A percentile compares a stretch with the other conserved stretches of the same genome.
Evolutionary conservation across 1,140 invertebrate species (phyloP).

Genomic region (Holcopasites calliopsidis): DNA sequence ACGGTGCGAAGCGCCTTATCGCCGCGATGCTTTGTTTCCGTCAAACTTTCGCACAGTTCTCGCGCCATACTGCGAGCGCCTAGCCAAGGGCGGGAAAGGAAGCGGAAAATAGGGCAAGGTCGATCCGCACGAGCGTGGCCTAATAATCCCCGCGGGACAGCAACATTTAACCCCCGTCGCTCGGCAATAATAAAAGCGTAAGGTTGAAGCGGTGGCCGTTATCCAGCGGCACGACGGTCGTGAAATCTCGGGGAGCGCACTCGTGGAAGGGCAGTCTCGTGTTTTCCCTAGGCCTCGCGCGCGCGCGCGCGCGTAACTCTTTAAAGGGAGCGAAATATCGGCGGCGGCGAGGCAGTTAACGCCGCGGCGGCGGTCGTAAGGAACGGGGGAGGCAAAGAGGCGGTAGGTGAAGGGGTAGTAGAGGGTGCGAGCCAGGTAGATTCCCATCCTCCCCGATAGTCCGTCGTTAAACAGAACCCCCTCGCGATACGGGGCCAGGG

Average conservation of each 20-base stretch:
- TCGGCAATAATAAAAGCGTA: conserved; percentile 29
- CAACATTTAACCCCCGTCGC: background rate
- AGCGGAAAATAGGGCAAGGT: conserved; percentile 22
- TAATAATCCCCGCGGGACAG: conserved; percentile 33
- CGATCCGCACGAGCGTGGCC: background rate
- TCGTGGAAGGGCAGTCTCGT: conserved; percentile 22
- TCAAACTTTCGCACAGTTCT: too few relatives aligned
- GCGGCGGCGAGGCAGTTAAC: conserved; percentile 63
- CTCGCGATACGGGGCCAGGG: conserved; percentile 69
- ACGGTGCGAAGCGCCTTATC: too few relatives aligned
- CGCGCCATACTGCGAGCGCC: too few relatives aligned
- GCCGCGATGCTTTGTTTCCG: too few relatives aligned
- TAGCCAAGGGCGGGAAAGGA: too few relatives aligned
- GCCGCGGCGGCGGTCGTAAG: conserved; percentile 53
- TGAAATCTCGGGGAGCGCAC: conserved; percentile 28
- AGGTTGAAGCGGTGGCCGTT: conserved; percentile 15
- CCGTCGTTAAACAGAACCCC: conserved; percentile 68
- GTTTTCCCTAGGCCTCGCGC: conserved; percentile 9
- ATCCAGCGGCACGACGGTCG: conserved; percentile 18
- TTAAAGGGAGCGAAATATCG: conserved; percentile 61
- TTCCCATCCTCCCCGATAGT: conserved; percentile 69
- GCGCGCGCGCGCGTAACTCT: conserved; percentile 17
- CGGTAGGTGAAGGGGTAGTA: conserved; percentile 30
- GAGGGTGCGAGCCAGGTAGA: conserved; percentile 54
- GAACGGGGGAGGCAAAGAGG: conserved; percentile 53